phyloP scores from a whole-genome alignment of 2,113 vertebrate genomes.

The Clarias magur region DNA sequence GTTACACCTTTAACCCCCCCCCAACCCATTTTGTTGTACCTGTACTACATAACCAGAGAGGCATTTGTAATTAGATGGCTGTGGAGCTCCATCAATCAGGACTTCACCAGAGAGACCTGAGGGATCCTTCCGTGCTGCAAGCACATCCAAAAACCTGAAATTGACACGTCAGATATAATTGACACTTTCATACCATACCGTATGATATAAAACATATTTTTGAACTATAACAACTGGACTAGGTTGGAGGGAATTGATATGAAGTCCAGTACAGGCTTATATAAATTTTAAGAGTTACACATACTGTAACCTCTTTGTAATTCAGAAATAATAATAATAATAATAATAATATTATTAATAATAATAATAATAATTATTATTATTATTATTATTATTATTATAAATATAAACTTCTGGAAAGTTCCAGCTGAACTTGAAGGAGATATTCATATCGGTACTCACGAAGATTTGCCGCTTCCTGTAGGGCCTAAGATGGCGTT shows the following conservation, averaged over 20 bases:
- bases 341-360: too few species aligned
- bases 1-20: too few species aligned
- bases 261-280: neutral
- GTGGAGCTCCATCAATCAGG: slow-evolving; percentile 83
- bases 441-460: slow-evolving; percentile 67
- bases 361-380: too few species aligned
- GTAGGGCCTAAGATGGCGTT: slow-evolving; percentile 95
- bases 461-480: slow-evolving; percentile 96
- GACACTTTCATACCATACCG: neutral
- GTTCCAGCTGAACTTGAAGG: neutral
- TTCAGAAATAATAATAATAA: neutral
- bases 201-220: neutral
- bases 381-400: too few species aligned
- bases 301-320: too few species aligned
- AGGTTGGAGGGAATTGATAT: neutral
- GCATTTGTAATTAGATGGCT: slow-evolving; percentile 90
- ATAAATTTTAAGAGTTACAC: neutral
- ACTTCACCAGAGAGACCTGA: slow-evolving; percentile 72
- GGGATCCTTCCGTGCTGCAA: slow-evolving; percentile 80
- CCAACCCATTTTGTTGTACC: slow-evolving; percentile 63
- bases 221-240: neutral
- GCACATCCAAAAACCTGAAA: slow-evolving; percentile 78
- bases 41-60: slow-evolving; percentile 93
- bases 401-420: too few species aligned
- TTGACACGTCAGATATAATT: neutral